phyloP scores from a whole-genome alignment of 2,888 invertebrate species.

The Galerucella nymphaeae region DNA sequence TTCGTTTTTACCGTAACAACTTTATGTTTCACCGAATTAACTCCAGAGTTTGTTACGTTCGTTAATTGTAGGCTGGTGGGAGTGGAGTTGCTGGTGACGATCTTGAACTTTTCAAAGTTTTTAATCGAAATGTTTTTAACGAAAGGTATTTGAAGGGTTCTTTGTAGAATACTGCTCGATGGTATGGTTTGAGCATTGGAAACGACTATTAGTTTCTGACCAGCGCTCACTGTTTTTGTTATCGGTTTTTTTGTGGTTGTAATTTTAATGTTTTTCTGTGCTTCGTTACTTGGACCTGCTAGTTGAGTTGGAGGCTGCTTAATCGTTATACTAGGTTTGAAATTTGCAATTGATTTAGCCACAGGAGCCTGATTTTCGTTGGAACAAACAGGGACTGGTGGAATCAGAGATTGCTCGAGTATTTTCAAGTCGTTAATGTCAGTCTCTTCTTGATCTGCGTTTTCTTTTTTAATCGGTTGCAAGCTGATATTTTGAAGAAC shows the following conservation, averaged over 20 bases:
- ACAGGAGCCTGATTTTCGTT: constrained; percentile 57
- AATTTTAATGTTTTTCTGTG: constrained; percentile 55
- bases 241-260: constrained; percentile 57
- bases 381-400: constrained; percentile 45
- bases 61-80: constrained; percentile 45
- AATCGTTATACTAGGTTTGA: constrained; percentile 51
- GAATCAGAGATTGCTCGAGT: constrained; percentile 23
- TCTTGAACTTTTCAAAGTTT: constrained; percentile 64
- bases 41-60: constrained; percentile 46
- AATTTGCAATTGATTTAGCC: constrained; percentile 50
- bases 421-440: constrained; percentile 14
- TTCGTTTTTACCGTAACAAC: constrained; percentile 61
- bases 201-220: constrained; percentile 64
- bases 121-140: constrained; percentile 63
- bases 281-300: constrained; percentile 50
- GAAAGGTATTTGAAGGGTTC: constrained; percentile 61
- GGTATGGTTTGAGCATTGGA: constrained; percentile 61
- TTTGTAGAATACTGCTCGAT: constrained; percentile 61
- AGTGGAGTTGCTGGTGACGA: constrained; percentile 55
- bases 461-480: constrained; percentile 48
- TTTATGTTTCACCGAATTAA: constrained; percentile 58
- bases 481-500: constrained; percentile 60
- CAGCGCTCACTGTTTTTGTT: constrained; percentile 54
- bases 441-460: constrained; percentile 23
- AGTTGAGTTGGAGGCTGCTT: constrained; percentile 48